phyloP scores from a whole-genome alignment of 1,140 invertebrate species.

The Muscidifurax raptorellus region DNA sequence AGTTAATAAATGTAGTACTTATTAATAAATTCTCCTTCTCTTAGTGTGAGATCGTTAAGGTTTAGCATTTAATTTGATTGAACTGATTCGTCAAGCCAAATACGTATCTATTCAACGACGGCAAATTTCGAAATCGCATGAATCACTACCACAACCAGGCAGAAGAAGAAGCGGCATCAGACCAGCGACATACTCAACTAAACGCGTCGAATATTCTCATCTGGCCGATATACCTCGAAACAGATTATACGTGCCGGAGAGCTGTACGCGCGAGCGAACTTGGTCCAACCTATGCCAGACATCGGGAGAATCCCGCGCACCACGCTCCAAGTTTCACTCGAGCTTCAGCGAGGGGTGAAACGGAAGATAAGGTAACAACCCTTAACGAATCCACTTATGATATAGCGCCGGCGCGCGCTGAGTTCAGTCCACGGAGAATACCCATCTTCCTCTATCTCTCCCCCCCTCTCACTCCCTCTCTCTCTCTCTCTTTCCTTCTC shows the following conservation, averaged over 20 bases:
- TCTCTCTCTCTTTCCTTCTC: not conserved
- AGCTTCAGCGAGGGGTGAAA: slow-evolving; percentile 44
- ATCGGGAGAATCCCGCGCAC: slow-evolving; percentile 42
- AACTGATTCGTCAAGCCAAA: no score
- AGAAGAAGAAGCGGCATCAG: no score
- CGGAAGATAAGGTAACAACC: slow-evolving; percentile 60
- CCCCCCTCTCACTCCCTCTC: no score
- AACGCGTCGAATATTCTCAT: no score
- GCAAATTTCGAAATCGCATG: no score
- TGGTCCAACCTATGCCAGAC: slow-evolving; percentile 54
- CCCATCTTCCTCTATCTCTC: not conserved
- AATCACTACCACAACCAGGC: no score
- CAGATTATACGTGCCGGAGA: not conserved
- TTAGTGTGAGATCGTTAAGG: no score
- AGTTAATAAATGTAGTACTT: no score
- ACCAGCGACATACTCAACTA: no score
- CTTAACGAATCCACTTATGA: slow-evolving; percentile 61
- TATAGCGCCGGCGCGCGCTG: slow-evolving; percentile 37
- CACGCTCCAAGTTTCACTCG: slow-evolving; percentile 20
- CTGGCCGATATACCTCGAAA: not conserved
- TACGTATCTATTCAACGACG: no score
- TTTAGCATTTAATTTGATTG: no score
- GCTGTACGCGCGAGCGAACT: not conserved
- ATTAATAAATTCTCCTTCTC: no score
- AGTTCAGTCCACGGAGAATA: slow-evolving; percentile 42